These are phyloP conservation scores for Progne subis DNA, from an alignment of 2,113 vertebrate species.

Conservation along the genomic window DNA sequence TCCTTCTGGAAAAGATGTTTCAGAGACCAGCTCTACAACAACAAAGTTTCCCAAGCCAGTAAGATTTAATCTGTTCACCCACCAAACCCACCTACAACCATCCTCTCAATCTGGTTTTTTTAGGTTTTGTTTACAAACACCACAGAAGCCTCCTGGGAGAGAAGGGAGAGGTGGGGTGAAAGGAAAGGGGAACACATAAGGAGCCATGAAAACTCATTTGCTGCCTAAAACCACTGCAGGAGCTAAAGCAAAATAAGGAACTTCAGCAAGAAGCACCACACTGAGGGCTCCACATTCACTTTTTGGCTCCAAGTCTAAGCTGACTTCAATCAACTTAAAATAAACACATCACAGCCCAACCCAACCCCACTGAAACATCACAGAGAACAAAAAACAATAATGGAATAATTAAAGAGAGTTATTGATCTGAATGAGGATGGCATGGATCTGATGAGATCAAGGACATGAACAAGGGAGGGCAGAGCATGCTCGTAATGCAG, in stretches of 20 bases:
- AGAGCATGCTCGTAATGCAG: accelerated
- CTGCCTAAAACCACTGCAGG: not conserved
- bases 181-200: not conserved
- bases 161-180: not conserved
- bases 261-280: not conserved
- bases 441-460: not conserved
- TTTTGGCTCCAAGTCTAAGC: not conserved
- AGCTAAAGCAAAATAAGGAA: not conserved
- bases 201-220: not conserved
- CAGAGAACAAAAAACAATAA: not conserved
- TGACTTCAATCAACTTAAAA: not conserved
- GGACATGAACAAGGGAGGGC: not conserved
- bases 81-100: not conserved
- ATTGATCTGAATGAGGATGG: not conserved
- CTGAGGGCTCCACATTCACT: not conserved
- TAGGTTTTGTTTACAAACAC: not conserved
- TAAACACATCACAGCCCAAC: not conserved
- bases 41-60: not conserved
- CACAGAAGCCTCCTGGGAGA: not conserved
- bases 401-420: not conserved
- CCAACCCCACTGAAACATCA: not conserved
- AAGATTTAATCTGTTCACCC: not conserved
- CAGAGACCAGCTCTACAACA: not conserved
- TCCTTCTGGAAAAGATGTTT: not conserved
- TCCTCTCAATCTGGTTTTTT: not conserved